Evolutionary conservation across 2,797 vertebrate species (phyloP).

Genomic region (Antennarius maculatus): DNA sequence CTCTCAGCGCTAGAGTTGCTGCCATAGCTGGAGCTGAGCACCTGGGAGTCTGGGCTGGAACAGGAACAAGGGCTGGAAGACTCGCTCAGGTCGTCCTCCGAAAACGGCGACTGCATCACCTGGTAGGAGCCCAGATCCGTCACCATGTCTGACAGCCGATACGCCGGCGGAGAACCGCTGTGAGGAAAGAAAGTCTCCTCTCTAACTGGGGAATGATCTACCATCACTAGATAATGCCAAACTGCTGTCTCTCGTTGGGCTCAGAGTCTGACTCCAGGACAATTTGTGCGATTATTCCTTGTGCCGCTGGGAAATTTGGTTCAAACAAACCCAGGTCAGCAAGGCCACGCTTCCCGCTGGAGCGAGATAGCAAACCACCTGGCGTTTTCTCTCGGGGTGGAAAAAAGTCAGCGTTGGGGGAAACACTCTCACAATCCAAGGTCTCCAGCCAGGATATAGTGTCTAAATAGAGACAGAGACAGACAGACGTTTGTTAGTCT

Average conservation of each 20-base stretch:
- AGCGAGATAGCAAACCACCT: slow-evolving; percentile 51
- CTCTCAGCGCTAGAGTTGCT: slow-evolving; percentile 85
- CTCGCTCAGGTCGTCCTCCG: slow-evolving; percentile 91
- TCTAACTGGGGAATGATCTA: slow-evolving; percentile 87
- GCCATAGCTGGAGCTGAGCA: slow-evolving; percentile 89
- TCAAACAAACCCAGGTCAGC: slow-evolving; percentile 47
- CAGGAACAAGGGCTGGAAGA: slow-evolving; percentile 93
- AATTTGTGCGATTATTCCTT: slow-evolving; percentile 41
- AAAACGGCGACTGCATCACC: slow-evolving; percentile 89
- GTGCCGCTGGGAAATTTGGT: slow-evolving; percentile 35
- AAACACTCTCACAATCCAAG: slow-evolving; percentile 57
- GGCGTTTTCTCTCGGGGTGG: slow-evolving; percentile 34
- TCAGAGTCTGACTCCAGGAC: slow-evolving; percentile 33
- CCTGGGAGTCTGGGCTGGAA: slow-evolving; percentile 90
- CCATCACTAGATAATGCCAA: slow-evolving; percentile 84
- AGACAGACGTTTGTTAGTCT: slow-evolving; percentile 16
- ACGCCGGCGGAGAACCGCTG: slow-evolving; percentile 71
- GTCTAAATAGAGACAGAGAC: slow-evolving; percentile 49
- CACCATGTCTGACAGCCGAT: slow-evolving; percentile 84
- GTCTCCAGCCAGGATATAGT: slow-evolving; percentile 39
- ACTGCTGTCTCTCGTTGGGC: slow-evolving; percentile 28
- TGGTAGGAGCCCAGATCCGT: slow-evolving; percentile 86
- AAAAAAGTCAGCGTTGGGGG: slow-evolving; percentile 10
- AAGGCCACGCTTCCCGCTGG: slow-evolving; percentile 23
- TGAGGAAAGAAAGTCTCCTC: slow-evolving; percentile 84